Evolutionary conservation across 1,140 invertebrate species (phyloP).

Genomic region (Palaemon carinicauda): DNA sequence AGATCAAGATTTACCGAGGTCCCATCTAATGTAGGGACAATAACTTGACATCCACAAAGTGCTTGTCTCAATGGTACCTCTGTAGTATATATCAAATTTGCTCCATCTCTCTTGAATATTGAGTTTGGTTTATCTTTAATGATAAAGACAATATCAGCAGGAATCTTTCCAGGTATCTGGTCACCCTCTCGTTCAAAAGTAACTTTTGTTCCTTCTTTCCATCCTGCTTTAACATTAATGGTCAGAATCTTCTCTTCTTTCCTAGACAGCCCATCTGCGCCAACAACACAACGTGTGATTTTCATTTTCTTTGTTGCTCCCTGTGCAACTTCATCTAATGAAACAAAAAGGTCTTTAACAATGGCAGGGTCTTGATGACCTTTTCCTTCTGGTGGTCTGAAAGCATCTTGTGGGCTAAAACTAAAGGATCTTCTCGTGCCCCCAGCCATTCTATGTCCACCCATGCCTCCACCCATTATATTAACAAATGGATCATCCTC

Average conservation of each 20-base stretch:
- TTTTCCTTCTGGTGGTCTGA: constrained; percentile 73
- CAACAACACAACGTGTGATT: constrained; percentile 91
- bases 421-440: constrained; percentile 77
- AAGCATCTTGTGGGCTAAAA: constrained; percentile 77
- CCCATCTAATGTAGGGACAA: constrained; percentile 91
- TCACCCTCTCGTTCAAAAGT: constrained; percentile 99
- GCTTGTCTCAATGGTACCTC: constrained; percentile 92
- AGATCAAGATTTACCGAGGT: constrained; percentile 85
- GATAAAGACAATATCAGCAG: constrained; percentile 99
- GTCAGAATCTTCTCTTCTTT: constrained; percentile 98
- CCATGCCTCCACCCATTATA: constrained; percentile 64
- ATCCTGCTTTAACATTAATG: constrained; percentile 98
- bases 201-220: constrained; percentile 99
- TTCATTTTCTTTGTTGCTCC: constrained; percentile 99
- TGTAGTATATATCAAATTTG: constrained; percentile 90
- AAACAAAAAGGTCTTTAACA: constrained; percentile 94
- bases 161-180: constrained; percentile 93
- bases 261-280: constrained; percentile 80
- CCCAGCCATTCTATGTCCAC: constrained; percentile 64
- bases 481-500: constrained; percentile 67
- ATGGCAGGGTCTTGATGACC: constrained; percentile 92
- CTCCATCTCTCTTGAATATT: constrained; percentile 92
- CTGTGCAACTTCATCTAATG: constrained; percentile 86
- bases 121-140: constrained; percentile 97
- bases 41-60: constrained; percentile 85